phyloP scores from a whole-genome alignment of 2,888 invertebrate species.

The Tortrix viridana region DNA sequence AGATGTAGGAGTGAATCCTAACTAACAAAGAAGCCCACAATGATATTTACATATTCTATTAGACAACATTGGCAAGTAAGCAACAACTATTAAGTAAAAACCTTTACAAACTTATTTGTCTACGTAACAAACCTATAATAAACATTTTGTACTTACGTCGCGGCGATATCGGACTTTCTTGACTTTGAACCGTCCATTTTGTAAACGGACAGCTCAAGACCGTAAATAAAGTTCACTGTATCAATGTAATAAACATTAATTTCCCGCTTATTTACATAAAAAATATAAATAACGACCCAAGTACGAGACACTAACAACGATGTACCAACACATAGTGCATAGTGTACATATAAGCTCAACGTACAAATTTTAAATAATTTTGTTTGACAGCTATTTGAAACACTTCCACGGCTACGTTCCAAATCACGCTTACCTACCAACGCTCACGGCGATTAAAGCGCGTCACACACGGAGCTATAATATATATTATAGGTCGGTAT shows the following conservation, averaged over 20 bases:
- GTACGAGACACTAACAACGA: slow-evolving; percentile 5
- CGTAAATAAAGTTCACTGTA: not conserved
- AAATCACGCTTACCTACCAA: too few species aligned
- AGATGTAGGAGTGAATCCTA: too few species aligned
- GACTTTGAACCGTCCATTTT: slow-evolving; percentile 68
- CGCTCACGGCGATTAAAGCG: too few species aligned
- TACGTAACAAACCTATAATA: not conserved
- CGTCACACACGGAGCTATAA: too few species aligned
- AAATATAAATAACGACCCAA: not conserved
- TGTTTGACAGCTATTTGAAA: slow-evolving; percentile 28
- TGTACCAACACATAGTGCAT: too few species aligned
- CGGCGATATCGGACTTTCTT: slow-evolving; percentile 58
- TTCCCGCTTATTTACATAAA: not conserved
- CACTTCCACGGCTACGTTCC: too few species aligned
- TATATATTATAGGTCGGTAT: too few species aligned
- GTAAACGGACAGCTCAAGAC: slow-evolving; percentile 14
- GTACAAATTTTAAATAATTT: slow-evolving; percentile 26
- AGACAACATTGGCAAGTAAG: too few species aligned
- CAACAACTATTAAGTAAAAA: too few species aligned
- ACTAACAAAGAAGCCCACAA: too few species aligned
- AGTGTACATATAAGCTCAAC: slow-evolving; percentile 16
- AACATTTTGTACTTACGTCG: slow-evolving; percentile 62
- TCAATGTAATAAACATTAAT: not conserved
- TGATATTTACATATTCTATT: too few species aligned
- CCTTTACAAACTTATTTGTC: too few species aligned